Evolutionary conservation across 2,797 vertebrate genomes (phyloP).

Genomic region (Lithobates pipiens): DNA sequence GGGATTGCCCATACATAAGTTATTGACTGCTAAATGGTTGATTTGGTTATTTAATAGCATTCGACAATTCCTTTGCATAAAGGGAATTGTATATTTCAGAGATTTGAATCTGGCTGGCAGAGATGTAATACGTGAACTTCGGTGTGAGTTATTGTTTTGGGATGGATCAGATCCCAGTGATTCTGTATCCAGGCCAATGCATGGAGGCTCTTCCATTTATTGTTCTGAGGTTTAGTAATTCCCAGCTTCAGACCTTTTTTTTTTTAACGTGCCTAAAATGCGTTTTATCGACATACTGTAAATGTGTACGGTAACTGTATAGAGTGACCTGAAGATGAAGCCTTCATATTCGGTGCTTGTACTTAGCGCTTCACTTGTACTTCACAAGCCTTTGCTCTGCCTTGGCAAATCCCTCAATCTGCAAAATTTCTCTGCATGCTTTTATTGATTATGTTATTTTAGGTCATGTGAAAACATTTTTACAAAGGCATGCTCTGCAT

Average conservation of each 20-base stretch:
- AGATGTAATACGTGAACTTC: background rate
- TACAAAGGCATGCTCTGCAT: no score
- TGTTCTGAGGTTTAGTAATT: background rate
- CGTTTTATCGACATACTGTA: no score
- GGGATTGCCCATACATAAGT: background rate
- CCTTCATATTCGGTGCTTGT: no score
- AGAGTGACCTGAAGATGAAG: no score
- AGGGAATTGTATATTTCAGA: background rate
- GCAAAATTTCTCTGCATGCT: no score
- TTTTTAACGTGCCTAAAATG: background rate
- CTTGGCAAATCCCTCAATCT: no score
- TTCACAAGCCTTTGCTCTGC: no score
- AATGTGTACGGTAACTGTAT: no score
- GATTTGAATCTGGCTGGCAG: background rate
- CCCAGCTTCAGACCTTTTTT: background rate
- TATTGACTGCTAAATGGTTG: background rate
- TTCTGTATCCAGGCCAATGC: background rate
- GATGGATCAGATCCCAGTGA: background rate
- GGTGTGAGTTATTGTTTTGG: constrained; percentile 4
- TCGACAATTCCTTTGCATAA: background rate
- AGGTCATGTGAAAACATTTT: no score
- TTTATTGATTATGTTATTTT: background rate
- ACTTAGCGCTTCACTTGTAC: no score
- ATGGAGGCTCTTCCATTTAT: background rate
- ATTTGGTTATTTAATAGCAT: background rate